Evolutionary conservation across 1,140 invertebrate genomes (phyloP), one percentile per base, ranked within the genome.

Genomic region (Trypoxylus dichotomus): DNA sequence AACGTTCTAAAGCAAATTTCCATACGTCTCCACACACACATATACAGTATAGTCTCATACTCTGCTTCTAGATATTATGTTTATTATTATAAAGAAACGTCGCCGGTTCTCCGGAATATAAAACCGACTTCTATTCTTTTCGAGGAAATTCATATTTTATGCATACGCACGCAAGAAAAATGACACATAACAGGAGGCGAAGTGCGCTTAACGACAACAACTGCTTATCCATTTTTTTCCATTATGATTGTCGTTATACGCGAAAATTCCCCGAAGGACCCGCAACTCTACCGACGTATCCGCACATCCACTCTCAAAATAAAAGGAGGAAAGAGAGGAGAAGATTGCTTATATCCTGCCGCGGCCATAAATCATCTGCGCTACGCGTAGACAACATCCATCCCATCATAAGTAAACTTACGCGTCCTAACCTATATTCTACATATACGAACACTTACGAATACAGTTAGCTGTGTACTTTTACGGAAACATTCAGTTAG

Each of bases 181-280:
- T 54, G 15, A 54, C 19, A 54, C 47, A 37, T 37, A 54, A 6
- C 47, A n/a, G 32, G 5, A 54, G n/a, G 47, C 47, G 47, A 54
- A 54, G 15, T 21, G 47, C 19, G 47, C 47, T 54, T 54, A 54
- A 54, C 47, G 47, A 54, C 47, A 54, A 54, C 47, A 54, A 54
- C 47, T 54, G 47, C 47, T 54, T 54, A 54, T 54, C 47, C 47
- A 54, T n/a, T 54, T 54, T 54, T 54, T 54, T 54, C 47, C 47
- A 54, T 54, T 54, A 43, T 43, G 42, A 43, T 43, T 43, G 42
- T 43, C 42, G 42, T 43, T 43, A 43, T 8, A 54, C 47, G 1
- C n/a, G 47, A 54, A 15, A 54, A 54, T 54, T 54, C 15, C 32
- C 15, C 15, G 6, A 15, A 1, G n/a, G 47, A 37, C n/a, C n/a